Base-by-base conservation (phyloP, 2,113 vertebrate genomes). In the Connochaetes taurinus region DNA sequence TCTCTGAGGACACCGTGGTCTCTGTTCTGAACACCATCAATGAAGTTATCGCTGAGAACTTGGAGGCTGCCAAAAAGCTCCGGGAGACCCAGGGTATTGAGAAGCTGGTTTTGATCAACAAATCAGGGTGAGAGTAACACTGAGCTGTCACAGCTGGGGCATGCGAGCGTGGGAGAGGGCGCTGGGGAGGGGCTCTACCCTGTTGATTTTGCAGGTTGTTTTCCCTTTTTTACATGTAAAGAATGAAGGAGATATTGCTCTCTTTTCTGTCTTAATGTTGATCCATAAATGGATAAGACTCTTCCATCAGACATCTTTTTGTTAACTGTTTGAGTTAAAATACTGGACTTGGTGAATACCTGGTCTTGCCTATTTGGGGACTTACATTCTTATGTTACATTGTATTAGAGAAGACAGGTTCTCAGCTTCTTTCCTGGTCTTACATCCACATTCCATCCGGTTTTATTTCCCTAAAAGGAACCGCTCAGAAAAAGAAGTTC, bases 81-180 rank as follows among this genome's bases (percentile, higher is more conserved):
- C 99, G 99, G 45, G 99, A 99, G 97, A 99, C 99, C 0, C 99
- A 99, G 96, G 99, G 99, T 57, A 99, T 99, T 0, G 99, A 99
- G 98, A 99, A 99, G 91, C 98, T 99, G 90, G 99, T 99, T 97
- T 99, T 99, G 81, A 99, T 99, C 97, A 99, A 99, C 99, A 99
- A 99, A 88, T 99, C 99, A 21, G 99, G 99, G 99, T 99, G 94
- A 97, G 98, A 53, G 95, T 33, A 81, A 7, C 43, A 33, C 36
- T 52, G 84, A 57, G 21, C 60, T 45, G 40, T 62, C 21, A 27
- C 0, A 90, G 31, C 62, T 55, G 0, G 0, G 76, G 50, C 47
- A 10, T 16, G 57, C 47, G 91, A 50, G 3, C 21, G 0, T 23
- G 2, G 47, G n/a, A 55, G 31, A 53, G 33, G 19, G 47, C 5